Evolutionary conservation across 2,797 vertebrate species (phyloP), one percentile per base, ranked within the genome.

Genomic region (Miichthys miiuy): DNA sequence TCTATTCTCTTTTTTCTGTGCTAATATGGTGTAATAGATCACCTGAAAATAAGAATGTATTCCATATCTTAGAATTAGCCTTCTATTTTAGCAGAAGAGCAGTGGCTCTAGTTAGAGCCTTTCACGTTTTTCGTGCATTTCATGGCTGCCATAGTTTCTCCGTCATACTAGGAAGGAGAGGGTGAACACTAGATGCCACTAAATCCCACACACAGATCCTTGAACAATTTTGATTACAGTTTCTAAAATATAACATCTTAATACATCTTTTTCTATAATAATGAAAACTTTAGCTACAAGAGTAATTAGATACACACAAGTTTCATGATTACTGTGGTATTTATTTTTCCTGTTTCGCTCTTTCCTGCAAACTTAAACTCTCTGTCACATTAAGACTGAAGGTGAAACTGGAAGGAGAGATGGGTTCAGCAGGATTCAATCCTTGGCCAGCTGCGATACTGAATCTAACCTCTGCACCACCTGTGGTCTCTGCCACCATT

Each of bases 381-480:
- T 46, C n/a, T 42, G 27, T 65, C 25, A 65, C 18, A 68, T 50
- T 70, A 16, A 52, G 51, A 68, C 23, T 79, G 42, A 74, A 75
- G 52, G 41, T 60, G 25, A 62, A 55, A 86, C 52, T 72, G 68
- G 47, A 82, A 68, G 48, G n/a, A 50, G 62, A 76, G 52, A 75
- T 30, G 48, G 64, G 17, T 70, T 65, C n/a, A 62, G 16, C 27
- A 48, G 52, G 67, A 63, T 74, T 84, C 75, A 79, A 0, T 80
- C 72, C 38, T 44, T 30, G 56, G 64, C 74, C 77, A 80, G 58
- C 56, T 3, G 65, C 46, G 56, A 70, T 81, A 87, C 57, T 79
- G 67, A 71, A 75, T 73, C 88, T 75, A 75, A 84, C 69, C 50
- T 42, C 42, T 62, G 50, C 64, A 78, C 51, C 69, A 71, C 50